Evolutionary conservation across 2,797 vertebrate species (phyloP), one percentile per base, ranked within the genome.

Genomic region (Miichthys miiuy): DNA sequence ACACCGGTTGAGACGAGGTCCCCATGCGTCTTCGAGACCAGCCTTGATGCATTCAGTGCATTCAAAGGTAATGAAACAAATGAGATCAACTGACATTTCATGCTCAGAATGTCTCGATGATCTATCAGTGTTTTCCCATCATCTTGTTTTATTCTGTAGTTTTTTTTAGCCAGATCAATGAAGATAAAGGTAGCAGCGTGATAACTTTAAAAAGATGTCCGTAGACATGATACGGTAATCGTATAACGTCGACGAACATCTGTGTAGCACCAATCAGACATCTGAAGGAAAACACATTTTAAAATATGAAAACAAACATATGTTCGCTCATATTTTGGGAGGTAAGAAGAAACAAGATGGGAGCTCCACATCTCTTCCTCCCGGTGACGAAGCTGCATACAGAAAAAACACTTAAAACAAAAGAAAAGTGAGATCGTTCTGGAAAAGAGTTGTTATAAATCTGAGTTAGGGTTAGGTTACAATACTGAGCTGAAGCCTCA

Each of bases 251-350:
- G 21, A 44, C 25, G 23, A 52, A 83, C 47, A 64, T 60, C 48
- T 21, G 23, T 5, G 8, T 9, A 38, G 34, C 34, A 38, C 34
- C 34, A 38, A 63, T 84, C 38, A 54, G 61, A 84, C 57, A 73
- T 75, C 55, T 65, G 74, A 70, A 90, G 91, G 91, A 95, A 93
- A 95, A 94, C 91, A 93, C 93, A 81, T 82, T 85, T 82, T 79
- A 91, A 93, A 94, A 95, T 93, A 95, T 91, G 91, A 92, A 86
- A 84, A 85, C 91, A 93, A 90, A 82, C 79, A 68, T 18, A 2
- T 66, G 88, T 70, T 89, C 88, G 90, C 30, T 90, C 90, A 93
- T 93, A 94, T 94, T 95, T 94, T 90, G 67, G 67, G 55, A 86
- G 70, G 47, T 44, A 57, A 77, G 64, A 71, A 62, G 75, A 88